Percentiles rank a stretch among this genome's conserved stretches.
These are phyloP conservation scores for Paramormyrops hopkinsi DNA, from an alignment of 2,797 vertebrate species.

Conservation along the genomic window DNA sequence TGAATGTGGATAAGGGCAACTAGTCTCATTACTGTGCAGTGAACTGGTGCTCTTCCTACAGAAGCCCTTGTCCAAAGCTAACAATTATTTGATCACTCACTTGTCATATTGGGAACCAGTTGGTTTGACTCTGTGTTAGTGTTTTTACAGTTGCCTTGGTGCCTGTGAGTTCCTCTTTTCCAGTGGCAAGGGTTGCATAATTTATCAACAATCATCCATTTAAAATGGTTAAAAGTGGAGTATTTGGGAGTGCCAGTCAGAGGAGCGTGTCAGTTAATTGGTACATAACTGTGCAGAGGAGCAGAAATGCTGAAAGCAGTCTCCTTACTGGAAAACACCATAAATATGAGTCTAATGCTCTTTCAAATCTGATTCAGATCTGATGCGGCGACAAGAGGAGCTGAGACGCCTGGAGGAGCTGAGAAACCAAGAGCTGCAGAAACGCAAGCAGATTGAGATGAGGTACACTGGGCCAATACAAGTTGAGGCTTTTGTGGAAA, in stretches of 20 bases:
- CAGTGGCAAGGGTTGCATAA: not conserved
- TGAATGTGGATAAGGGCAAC: not conserved
- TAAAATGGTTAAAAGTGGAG: not conserved
- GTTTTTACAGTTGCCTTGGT: not conserved
- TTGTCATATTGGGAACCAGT: not conserved
- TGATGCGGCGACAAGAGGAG: constrained; percentile 95
- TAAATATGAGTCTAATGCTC: not conserved
- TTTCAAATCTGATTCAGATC: constrained; percentile 60
- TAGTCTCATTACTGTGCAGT: not conserved
- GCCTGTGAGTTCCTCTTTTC: not conserved
- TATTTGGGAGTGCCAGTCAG: not conserved
- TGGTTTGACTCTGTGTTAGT: not conserved
- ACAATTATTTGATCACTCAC: not conserved
- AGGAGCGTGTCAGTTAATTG: not conserved
- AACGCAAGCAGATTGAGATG: constrained; percentile 90
- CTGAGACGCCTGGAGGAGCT: constrained; percentile 89
- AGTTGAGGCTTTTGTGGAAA: not conserved
- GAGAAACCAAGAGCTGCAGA: constrained; percentile 91
- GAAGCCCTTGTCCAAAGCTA: not conserved
- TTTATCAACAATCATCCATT: not conserved
- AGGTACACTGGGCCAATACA: constrained; percentile 59
- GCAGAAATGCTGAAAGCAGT: not conserved
- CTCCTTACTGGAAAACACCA: not conserved
- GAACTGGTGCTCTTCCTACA: not conserved
- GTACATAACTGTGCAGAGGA: not conserved